Evolutionary conservation across 2,113 vertebrate genomes (phyloP).

Genomic region (Aramus guarauna): DNA sequence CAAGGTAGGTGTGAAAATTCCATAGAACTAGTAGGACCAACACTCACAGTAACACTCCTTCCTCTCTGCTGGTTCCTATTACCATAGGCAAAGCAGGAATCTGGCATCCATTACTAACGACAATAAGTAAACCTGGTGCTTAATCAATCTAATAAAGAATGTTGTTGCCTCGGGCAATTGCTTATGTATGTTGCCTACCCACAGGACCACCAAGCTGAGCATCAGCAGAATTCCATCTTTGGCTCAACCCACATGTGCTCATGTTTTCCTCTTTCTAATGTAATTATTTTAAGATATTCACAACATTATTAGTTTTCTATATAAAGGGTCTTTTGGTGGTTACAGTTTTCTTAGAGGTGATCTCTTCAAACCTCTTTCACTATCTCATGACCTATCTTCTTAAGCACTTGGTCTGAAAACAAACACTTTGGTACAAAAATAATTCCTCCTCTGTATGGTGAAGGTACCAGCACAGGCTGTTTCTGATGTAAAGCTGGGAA

Average conservation of each 20-base stretch:
- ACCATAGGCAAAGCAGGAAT: constrained; percentile 20
- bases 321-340: background rate
- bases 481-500: background rate
- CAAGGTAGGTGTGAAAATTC: constrained; percentile 59
- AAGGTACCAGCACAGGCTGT: background rate
- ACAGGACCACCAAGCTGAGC: constrained; percentile 62
- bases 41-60: background rate
- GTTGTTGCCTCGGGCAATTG: constrained; percentile 47
- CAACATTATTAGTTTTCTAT: constrained; percentile 24
- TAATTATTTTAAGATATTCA: constrained; percentile 49
- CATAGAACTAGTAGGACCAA: background rate
- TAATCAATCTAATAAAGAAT: constrained; percentile 50
- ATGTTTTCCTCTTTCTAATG: constrained; percentile 24
- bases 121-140: constrained; percentile 53
- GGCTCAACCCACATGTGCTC: constrained; percentile 30
- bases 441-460: background rate
- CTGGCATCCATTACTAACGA: constrained; percentile 32
- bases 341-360: background rate
- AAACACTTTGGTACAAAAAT: background rate
- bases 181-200: constrained; percentile 58
- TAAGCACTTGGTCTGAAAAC: constrained; percentile 16
- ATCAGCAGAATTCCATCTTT: constrained; percentile 39
- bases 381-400: constrained; percentile 21
- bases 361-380: background rate
- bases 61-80: constrained; percentile 23